Evolutionary conservation across 2,888 invertebrate species (phyloP).

Genomic region (Drosophila pseudotakahashii): DNA sequence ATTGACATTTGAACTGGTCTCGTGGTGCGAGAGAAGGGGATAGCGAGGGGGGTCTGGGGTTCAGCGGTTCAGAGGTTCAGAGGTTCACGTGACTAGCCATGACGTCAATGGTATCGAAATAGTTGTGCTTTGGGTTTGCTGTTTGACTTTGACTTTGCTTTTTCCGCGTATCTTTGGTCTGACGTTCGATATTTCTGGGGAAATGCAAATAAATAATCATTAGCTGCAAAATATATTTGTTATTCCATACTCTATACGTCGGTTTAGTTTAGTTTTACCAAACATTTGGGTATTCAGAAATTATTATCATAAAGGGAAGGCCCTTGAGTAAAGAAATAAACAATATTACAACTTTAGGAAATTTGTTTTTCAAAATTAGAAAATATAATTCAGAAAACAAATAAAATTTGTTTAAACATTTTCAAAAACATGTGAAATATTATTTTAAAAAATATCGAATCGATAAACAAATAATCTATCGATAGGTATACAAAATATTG

Average conservation of each 20-base stretch:
- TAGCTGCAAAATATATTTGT: conserved; percentile 4
- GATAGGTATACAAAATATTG: background rate
- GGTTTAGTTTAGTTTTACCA: too few species aligned
- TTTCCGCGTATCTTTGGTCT: background rate
- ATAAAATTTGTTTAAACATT: too few species aligned
- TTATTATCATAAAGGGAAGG: too few species aligned
- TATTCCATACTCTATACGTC: background rate
- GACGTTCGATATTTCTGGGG: conserved; percentile 39
- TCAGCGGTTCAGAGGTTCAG: too few species aligned
- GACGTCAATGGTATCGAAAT: conserved; percentile 19
- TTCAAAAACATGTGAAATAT: too few species aligned
- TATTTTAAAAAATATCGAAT: too few species aligned
- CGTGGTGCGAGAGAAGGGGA: background rate
- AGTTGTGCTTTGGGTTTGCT: background rate
- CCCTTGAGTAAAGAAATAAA: too few species aligned
- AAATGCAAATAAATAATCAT: conserved; percentile 63
- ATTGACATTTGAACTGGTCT: conserved; percentile 36
- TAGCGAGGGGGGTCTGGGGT: conserved; percentile 1
- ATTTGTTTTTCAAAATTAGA: background rate
- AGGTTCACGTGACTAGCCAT: conserved; percentile 24
- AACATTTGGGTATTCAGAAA: too few species aligned
- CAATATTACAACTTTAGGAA: too few species aligned
- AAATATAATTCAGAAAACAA: too few species aligned
- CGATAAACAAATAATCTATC: background rate
- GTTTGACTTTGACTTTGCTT: conserved; percentile 4